These are phyloP conservation scores for Trachelus tabidus DNA, from an alignment of 2,888 invertebrate species.

Conservation along the genomic window DNA sequence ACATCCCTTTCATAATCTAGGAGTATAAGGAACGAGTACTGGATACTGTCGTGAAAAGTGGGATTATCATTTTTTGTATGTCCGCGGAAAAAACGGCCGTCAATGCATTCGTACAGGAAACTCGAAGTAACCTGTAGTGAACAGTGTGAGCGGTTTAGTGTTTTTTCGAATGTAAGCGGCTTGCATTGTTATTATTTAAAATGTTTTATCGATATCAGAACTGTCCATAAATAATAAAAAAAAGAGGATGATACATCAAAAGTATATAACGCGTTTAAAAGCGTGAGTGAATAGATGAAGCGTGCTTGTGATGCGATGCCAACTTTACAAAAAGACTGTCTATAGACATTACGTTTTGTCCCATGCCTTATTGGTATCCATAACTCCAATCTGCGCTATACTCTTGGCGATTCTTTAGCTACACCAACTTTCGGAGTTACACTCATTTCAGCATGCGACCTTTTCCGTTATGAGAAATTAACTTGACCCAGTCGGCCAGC, in stretches of 20 bases:
- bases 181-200: constrained; percentile 43
- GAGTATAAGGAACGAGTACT: constrained; percentile 38
- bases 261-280: constrained; percentile 16
- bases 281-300: constrained; percentile 32
- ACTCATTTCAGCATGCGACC: too few relatives aligned
- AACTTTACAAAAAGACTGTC: neutral
- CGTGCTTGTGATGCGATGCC: neutral
- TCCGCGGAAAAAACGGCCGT: too few relatives aligned
- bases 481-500: too few relatives aligned
- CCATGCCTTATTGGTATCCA: neutral
- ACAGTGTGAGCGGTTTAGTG: constrained; percentile 24
- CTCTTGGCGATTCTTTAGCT: neutral
- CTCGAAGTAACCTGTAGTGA: constrained; percentile 38
- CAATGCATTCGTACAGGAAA: too few relatives aligned
- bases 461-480: too few relatives aligned
- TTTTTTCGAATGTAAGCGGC: constrained; percentile 27
- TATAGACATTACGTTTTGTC: neutral
- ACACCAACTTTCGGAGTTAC: too few relatives aligned
- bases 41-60: constrained; percentile 31
- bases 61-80: constrained; percentile 10
- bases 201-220: constrained; percentile 36
- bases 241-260: constrained; percentile 20
- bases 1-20: constrained; percentile 60
- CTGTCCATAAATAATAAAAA: constrained; percentile 34
- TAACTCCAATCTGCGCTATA: neutral